Evolutionary conservation across 2,888 invertebrate genomes (phyloP).

Genomic region (Hedychridium roseum): DNA sequence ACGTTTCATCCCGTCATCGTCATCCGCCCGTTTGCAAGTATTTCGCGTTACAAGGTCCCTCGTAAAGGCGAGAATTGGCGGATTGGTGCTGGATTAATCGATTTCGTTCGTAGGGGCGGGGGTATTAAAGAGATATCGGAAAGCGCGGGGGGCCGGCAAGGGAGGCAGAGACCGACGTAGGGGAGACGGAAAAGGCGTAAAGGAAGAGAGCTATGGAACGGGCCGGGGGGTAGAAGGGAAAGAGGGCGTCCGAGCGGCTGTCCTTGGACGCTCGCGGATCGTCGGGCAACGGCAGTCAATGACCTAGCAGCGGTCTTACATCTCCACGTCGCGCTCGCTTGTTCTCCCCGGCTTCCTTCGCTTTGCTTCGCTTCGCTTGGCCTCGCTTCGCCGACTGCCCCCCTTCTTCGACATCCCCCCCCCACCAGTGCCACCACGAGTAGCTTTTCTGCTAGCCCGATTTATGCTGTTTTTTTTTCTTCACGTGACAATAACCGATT

Average conservation of each 20-base stretch:
- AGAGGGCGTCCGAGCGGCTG: constrained; percentile 52
- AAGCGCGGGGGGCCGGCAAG: background rate
- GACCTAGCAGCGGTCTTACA: constrained; percentile 60
- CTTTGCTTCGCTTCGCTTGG: constrained; percentile 49
- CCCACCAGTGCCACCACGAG: constrained; percentile 12
- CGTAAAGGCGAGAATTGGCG: too few relatives aligned
- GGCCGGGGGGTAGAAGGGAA: background rate
- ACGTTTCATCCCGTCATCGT: too few relatives aligned
- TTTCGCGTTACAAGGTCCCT: too few relatives aligned
- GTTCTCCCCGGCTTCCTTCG: constrained; percentile 45
- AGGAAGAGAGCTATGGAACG: constrained; percentile 1
- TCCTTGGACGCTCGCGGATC: constrained; percentile 63
- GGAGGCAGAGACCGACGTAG: constrained; percentile 1
- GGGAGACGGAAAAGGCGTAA: constrained; percentile 1
- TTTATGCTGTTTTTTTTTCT: too few relatives aligned
- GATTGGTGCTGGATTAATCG: background rate
- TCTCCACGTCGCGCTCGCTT: constrained; percentile 40
- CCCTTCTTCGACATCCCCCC: constrained; percentile 23
- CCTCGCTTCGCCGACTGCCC: constrained; percentile 30
- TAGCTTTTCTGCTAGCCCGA: constrained; percentile 11
- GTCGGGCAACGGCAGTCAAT: constrained; percentile 61
- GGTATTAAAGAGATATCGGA: too few relatives aligned
- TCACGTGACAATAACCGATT: too few relatives aligned
- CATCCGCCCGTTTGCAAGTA: too few relatives aligned
- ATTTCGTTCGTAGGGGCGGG: too few relatives aligned